A percentile compares a stretch with the other conserved stretches of the same genome.
These are phyloP conservation scores for Isaurus tuberculatus DNA, from an alignment of 92 coral and sea anemone genomes.

Conservation along the genomic window DNA sequence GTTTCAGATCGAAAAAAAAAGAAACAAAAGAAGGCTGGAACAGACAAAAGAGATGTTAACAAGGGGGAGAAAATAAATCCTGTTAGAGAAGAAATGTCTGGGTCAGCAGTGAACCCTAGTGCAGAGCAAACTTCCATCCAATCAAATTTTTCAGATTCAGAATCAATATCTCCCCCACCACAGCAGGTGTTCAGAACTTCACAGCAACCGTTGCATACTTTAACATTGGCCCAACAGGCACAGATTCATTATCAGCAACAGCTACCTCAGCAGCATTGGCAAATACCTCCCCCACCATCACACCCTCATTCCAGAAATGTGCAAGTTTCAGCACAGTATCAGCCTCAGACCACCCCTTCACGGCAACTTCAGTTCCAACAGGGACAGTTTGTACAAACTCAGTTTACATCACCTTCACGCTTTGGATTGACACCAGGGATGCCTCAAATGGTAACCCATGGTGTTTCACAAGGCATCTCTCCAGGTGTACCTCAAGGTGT, in stretches of 20 bases:
- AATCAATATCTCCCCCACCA: constrained; percentile 56
- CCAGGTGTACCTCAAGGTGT: neutral
- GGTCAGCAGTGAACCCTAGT: constrained; percentile 81
- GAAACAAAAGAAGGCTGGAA: constrained; percentile 60
- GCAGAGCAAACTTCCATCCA: constrained; percentile 72
- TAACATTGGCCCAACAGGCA: constrained; percentile 47
- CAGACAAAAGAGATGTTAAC: constrained; percentile 69
- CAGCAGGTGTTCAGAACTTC: constrained; percentile 66
- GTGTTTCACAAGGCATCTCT: constrained; percentile 21
- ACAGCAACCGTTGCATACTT: constrained; percentile 59
- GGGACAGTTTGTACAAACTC: constrained; percentile 55
- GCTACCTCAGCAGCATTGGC: constrained; percentile 49
- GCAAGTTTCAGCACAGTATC: constrained; percentile 33
- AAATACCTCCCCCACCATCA: constrained; percentile 66
- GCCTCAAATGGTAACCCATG: constrained; percentile 58
- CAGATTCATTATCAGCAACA: constrained; percentile 40
- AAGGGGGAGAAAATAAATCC: constrained; percentile 63
- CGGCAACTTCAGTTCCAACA: constrained; percentile 53
- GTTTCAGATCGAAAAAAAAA: constrained; percentile 70
- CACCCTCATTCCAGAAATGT: constrained; percentile 41
- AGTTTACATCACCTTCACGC: constrained; percentile 5
- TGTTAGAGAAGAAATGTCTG: constrained; percentile 63
- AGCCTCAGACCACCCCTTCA: constrained; percentile 43
- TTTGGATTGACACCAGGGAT: constrained; percentile 47
- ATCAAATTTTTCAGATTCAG: constrained; percentile 47